Percentiles rank a stretch among this genome's conserved stretches.
phyloP scores from a whole-genome alignment of 2,797 vertebrate species.

The Otus scops region DNA sequence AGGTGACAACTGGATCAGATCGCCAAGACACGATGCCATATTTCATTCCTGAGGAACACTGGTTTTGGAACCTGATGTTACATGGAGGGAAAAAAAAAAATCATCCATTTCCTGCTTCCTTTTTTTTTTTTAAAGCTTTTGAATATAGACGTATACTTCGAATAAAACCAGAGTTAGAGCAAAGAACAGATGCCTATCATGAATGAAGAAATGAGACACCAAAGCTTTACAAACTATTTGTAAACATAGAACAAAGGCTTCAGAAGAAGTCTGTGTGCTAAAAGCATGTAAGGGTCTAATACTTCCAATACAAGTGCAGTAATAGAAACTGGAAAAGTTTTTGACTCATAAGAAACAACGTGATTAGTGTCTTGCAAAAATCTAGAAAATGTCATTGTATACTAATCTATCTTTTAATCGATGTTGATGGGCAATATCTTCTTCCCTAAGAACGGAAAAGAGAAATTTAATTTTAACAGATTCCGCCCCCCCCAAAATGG shows the following conservation, averaged over 20 bases:
- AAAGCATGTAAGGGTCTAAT: not conserved
- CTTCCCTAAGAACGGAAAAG: not conserved
- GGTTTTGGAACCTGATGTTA: not conserved
- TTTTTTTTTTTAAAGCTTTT: not conserved
- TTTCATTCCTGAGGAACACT: not conserved
- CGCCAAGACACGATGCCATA: not conserved
- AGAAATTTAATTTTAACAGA: not conserved
- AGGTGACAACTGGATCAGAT: not conserved
- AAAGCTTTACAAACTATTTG: not conserved
- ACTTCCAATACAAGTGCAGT: not conserved
- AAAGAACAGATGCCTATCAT: not conserved
- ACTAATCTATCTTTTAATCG: not conserved
- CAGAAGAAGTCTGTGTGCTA: not conserved
- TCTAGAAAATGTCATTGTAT: not conserved
- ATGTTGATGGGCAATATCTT: not conserved
- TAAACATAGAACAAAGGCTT: not conserved
- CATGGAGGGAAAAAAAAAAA: too few species aligned
- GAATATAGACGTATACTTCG: not conserved
- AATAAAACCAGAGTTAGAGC: not conserved
- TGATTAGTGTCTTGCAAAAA: not conserved
- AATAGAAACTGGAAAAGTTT: not conserved
- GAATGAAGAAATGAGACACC: not conserved
- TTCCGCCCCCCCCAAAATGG: fast-evolving
- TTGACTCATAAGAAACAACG: not conserved
- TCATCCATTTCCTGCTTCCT: too few species aligned